Conservation (phyloP, 2,888 invertebrate genomes). For the Watsonalla binaria region DNA sequence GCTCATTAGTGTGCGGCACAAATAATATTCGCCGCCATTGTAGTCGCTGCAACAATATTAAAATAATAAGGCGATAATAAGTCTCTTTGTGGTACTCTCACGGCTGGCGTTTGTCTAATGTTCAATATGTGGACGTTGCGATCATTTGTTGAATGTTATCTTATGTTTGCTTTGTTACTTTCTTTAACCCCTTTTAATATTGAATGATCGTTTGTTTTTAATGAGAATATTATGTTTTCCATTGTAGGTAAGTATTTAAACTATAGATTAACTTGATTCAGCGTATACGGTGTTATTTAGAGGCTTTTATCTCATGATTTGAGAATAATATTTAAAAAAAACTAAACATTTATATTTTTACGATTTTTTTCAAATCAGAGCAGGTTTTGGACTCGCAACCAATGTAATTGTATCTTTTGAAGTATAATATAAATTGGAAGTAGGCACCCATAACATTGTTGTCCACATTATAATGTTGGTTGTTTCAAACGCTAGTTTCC, state of each 20-base stretch:
- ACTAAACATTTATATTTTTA: no score
- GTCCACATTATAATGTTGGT: no score
- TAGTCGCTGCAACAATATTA: constrained; percentile 70
- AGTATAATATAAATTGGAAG: no score
- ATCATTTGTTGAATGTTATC: background rate
- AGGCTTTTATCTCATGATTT: no score
- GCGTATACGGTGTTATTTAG: no score
- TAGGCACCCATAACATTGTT: no score
- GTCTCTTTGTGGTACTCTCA: constrained; percentile 43
- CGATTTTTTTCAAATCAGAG: no score
- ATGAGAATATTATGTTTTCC: background rate
- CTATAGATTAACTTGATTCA: no score
- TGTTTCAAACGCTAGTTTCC: no score
- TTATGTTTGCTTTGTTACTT: background rate
- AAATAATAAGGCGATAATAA: constrained; percentile 72
- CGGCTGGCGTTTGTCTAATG: constrained; percentile 1
- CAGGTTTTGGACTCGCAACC: no score
- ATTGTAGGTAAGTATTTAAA: background rate
- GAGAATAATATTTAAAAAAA: no score
- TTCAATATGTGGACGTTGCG: background rate
- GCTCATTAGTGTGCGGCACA: constrained; percentile 71
- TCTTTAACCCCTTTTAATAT: background rate
- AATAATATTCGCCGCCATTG: constrained; percentile 54
- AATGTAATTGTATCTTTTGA: no score
- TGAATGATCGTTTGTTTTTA: background rate